Evolutionary conservation across 2,797 vertebrate species (phyloP).

Genomic region (Meriones psammophilus): DNA sequence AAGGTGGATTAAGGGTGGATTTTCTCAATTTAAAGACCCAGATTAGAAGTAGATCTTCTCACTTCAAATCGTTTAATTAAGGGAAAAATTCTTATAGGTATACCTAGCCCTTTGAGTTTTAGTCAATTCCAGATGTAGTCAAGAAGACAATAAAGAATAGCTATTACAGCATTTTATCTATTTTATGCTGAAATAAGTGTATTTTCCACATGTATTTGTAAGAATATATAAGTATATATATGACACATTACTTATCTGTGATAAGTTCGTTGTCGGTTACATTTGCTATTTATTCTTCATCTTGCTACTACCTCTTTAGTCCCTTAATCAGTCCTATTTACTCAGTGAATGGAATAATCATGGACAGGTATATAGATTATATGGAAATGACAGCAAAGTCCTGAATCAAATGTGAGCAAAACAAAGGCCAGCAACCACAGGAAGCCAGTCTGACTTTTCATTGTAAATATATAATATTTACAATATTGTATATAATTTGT

Average conservation of each 20-base stretch:
- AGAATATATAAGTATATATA: background rate
- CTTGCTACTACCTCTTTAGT: background rate
- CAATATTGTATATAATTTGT: no score
- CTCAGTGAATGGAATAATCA: background rate
- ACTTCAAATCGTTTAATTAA: no score
- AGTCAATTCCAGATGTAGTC: background rate
- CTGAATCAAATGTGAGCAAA: background rate
- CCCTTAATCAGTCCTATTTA: background rate
- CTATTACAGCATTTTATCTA: background rate
- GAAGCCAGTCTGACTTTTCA: background rate
- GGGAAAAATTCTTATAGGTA: background rate
- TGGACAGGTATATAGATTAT: background rate
- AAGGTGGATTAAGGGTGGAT: no score
- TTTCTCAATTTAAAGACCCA: no score
- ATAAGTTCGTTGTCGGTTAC: background rate
- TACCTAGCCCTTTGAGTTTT: background rate
- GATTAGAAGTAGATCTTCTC: no score
- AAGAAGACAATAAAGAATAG: background rate
- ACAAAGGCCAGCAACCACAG: background rate
- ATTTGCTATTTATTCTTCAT: background rate
- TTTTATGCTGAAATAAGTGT: no score
- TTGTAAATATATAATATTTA: background rate
- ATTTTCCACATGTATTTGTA: no score
- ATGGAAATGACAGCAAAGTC: background rate
- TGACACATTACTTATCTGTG: background rate